Evolutionary conservation across 1,140 invertebrate species (phyloP).

Genomic region (Sitobion miscanthi): DNA sequence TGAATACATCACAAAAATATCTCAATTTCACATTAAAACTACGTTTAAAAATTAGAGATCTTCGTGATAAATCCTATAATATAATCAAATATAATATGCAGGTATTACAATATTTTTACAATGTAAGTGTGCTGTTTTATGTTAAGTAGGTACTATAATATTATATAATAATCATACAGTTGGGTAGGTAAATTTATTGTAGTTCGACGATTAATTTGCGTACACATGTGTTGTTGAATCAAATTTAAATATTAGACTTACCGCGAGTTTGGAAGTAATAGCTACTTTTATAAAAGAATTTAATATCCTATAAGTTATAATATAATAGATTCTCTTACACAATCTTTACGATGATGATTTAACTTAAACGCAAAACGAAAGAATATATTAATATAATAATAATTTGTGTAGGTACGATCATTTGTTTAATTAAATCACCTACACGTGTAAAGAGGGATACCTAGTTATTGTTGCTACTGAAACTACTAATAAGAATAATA

Average conservation of each 20-base stretch:
- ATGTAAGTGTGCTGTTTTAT: too few relatives aligned
- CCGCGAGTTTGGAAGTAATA: background rate
- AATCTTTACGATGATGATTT: background rate
- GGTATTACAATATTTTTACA: too few relatives aligned
- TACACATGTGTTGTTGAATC: too few relatives aligned
- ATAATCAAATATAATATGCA: too few relatives aligned
- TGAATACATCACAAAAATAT: too few relatives aligned
- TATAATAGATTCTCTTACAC: background rate
- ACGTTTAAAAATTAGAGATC: too few relatives aligned
- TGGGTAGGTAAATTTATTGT: too few relatives aligned
- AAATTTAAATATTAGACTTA: background rate
- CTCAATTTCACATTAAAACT: too few relatives aligned
- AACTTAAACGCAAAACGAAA: background rate
- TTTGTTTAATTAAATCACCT: slow-evolving; percentile 15
- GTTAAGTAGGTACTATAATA: too few relatives aligned
- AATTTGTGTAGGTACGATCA: background rate
- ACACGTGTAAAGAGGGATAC: background rate
- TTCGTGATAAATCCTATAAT: too few relatives aligned
- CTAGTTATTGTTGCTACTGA: background rate
- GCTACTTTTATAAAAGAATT: background rate
- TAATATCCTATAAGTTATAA: background rate
- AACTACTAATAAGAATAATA: slow-evolving; percentile 22
- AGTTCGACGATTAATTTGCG: too few relatives aligned
- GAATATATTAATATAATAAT: background rate
- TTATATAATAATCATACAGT: too few relatives aligned